phyloP scores from a whole-genome alignment of 2,797 vertebrate genomes.

The Cynopterus sphinx region DNA sequence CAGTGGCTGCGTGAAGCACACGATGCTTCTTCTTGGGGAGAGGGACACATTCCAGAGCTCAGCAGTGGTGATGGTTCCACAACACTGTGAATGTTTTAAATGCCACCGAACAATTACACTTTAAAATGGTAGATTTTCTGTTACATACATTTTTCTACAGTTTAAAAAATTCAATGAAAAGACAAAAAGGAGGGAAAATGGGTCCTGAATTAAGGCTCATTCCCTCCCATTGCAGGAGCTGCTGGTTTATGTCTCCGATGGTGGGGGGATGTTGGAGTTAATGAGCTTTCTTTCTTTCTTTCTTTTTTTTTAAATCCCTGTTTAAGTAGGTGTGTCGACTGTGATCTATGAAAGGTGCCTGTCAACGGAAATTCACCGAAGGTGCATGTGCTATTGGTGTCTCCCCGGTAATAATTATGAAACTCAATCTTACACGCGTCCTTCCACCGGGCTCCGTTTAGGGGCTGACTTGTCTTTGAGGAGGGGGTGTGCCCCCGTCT shows the following conservation, averaged over 20 bases:
- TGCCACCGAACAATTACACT: neutral
- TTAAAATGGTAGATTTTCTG: neutral
- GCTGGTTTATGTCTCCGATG: neutral
- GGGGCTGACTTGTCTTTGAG: neutral
- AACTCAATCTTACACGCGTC: neutral
- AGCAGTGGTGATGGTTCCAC: neutral
- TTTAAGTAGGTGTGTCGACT: neutral
- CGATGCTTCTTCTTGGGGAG: neutral
- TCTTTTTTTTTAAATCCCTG: neutral
- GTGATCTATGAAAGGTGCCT: neutral
- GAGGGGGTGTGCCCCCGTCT: neutral
- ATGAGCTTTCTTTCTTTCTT: neutral
- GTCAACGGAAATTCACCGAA: neutral
- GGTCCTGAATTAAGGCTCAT: neutral
- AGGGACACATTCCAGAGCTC: neutral
- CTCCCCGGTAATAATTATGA: neutral
- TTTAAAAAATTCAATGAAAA: neutral
- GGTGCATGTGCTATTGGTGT: neutral
- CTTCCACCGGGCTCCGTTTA: neutral
- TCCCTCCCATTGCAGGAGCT: neutral
- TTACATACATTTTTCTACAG: neutral
- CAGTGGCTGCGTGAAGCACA: no score
- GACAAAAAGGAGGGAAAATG: neutral
- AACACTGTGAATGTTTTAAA: neutral
- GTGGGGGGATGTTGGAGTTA: neutral